Base-by-base conservation (phyloP, 2,888 invertebrate species). In the Lasioglossum marginatum region DNA sequence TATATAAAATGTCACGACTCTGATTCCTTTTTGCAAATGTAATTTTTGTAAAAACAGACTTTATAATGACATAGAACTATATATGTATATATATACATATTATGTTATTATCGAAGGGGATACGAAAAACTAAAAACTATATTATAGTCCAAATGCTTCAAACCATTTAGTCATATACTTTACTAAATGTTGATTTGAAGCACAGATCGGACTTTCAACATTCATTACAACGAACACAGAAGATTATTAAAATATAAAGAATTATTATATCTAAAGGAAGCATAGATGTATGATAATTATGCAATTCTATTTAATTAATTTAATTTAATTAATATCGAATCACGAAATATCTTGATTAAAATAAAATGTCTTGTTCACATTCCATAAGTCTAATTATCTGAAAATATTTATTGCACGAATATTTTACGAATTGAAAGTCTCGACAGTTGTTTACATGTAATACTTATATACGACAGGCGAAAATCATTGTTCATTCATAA, bases 321-420 rank as follows among this genome's bases (percentile, higher is more conserved):
- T 76, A 60, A 79, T 78, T 86, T 76, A 72, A 79, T 73, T 76
- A 34, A 60, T 71, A 77, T 82, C 63, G 34, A 63, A 79, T 70
- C 60, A 77, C 57, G n/a, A 76, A 75, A 63, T 85, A 80, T 74
- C 34, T 77, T 78, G 43, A 83, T 79, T 75, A 66, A 81, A 83
- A 83, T 86, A 83, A 87, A 87, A 72, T 77, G 76, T 78, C 40
- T 82, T 70, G 34, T 79, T 86, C 76, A 86, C 87, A 87, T 87
- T 87, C 87, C 87, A 87, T 72, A 82, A 81, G 68, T 73, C 63
- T 77, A 82, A 83, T 85, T 86, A 77, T 68, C 40, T 52, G 31
- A 76, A 79, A 52, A n/a, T 81, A 81, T 88, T 81, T 60, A 77
- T 73, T 78, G 57, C 79, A 73, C 70, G 31, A 81, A 83, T 63